These are phyloP conservation scores for Pseudolycoriella hygida DNA, from an alignment of 2,888 invertebrate species.

Conservation along the genomic window DNA sequence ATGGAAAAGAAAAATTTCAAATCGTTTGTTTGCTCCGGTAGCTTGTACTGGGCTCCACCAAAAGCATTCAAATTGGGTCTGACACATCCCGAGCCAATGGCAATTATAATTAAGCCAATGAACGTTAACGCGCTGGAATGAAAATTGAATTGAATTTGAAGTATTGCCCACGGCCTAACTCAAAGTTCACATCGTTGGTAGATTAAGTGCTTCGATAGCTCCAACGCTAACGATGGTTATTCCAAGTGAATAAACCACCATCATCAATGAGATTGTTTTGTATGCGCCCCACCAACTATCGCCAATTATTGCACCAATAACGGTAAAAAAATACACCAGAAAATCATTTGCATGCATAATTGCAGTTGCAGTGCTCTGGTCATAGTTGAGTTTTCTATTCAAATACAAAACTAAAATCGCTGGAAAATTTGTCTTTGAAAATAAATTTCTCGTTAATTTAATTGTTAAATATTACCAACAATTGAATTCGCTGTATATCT, in stretches of 20 bases:
- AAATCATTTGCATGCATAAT: neutral
- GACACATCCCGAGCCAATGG: neutral
- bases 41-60: neutral
- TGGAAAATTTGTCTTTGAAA: neutral
- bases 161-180: no score
- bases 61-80: neutral
- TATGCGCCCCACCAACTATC: neutral
- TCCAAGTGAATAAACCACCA: neutral
- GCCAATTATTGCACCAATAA: neutral
- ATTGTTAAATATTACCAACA: no score
- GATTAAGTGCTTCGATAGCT: neutral
- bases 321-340: neutral
- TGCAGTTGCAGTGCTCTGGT: neutral
- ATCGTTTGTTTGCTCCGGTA: neutral
- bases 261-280: neutral
- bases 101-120: neutral
- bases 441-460: no score
- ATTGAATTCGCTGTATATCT: no score
- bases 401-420: neutral
- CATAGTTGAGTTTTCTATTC: neutral
- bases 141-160: no score
- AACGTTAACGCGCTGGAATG: neutral
- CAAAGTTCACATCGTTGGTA: neutral
- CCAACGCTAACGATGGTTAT: neutral
- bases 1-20: neutral